phyloP scores from a whole-genome alignment of 2,888 invertebrate species.

The Halictus quadricinctus region DNA sequence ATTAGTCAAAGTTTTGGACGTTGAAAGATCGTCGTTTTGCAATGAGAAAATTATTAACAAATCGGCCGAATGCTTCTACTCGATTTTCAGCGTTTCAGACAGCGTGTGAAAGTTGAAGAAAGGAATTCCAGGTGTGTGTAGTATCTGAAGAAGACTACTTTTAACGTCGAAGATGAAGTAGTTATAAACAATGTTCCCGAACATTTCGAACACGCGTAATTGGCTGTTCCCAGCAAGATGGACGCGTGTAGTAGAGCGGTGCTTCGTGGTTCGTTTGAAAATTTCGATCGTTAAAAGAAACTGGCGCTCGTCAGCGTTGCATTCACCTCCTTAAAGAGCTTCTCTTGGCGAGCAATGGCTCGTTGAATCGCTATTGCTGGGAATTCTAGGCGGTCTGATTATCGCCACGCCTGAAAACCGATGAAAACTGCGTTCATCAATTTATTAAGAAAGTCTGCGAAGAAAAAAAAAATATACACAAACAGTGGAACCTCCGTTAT shows the following conservation, averaged over 20 bases:
- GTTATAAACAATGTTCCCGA: not conserved
- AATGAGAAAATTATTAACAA: not conserved
- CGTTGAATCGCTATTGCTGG: slow-evolving; percentile 57
- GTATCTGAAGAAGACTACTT: not conserved
- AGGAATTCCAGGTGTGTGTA: not conserved
- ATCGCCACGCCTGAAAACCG: slow-evolving; percentile 31
- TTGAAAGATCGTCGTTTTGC: not conserved
- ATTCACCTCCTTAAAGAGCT: slow-evolving; percentile 57
- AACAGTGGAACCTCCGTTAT: not conserved
- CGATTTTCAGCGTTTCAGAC: not conserved
- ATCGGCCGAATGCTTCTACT: not conserved
- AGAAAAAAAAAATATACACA: not conserved
- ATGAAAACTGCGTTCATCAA: not conserved
- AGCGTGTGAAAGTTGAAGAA: not conserved
- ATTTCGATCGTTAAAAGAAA: slow-evolving; percentile 73
- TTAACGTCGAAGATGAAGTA: not conserved
- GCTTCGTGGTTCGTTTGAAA: slow-evolving; percentile 71
- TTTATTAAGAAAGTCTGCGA: not conserved
- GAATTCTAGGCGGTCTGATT: slow-evolving; percentile 63
- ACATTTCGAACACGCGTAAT: slow-evolving; percentile 6
- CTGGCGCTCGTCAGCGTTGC: slow-evolving; percentile 35
- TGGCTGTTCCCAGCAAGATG: slow-evolving; percentile 43
- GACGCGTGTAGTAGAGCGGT: slow-evolving; percentile 69
- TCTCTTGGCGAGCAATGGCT: slow-evolving; percentile 56
- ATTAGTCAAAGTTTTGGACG: not conserved